Evolutionary conservation across 2,113 vertebrate genomes (phyloP), one percentile per base, ranked within the genome.

Genomic region (Suricata suricatta): DNA sequence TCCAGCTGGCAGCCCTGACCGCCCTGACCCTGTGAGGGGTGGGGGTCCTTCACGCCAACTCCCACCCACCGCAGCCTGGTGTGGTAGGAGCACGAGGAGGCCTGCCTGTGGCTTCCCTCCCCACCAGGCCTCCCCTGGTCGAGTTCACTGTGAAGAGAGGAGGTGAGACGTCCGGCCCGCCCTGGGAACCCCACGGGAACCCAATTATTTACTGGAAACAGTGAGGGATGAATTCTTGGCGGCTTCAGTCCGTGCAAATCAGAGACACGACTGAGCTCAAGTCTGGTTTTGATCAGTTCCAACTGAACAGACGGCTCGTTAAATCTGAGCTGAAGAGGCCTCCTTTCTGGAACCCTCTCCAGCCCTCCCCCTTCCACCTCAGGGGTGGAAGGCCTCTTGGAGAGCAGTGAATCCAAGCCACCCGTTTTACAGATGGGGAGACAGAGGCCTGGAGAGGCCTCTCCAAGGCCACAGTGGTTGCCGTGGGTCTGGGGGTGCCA

Each of bases 211-310:
- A 95, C 95, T 83, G 2, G 94, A 98, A 98, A 96, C 0, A 1
- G 86, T 71, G 76, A 76, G 91, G 63, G 87, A 77, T 97, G 93
- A 85, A 97, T 96, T 98, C 88, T 90, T 94, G 98, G 94, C 88
- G 31, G 85, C 91, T 97, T 77, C 47, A 41, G 0, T 86, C 44
- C 16, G 16, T 88, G 77, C 41, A 33, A 92, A 71, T 97, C 97
- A 96, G 88, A 88, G 90, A 93, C 57, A 80, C 21, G 10, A 35
- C 97, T 97, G 97, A 90, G 90, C 89, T 88, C 85, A 80, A 93
- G 72, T 98, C 86, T 98, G 98, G 96, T 98, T 98, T 93, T 94
- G 97, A 98, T 98, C 98, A 98, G 66, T 79, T 98, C 74, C 68
- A 95, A 96, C 93, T 21, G 31, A 98, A 93, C 41, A 96, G 97